phyloP scores from a whole-genome alignment of 2,888 invertebrate species.

The Thera obeliscata region DNA sequence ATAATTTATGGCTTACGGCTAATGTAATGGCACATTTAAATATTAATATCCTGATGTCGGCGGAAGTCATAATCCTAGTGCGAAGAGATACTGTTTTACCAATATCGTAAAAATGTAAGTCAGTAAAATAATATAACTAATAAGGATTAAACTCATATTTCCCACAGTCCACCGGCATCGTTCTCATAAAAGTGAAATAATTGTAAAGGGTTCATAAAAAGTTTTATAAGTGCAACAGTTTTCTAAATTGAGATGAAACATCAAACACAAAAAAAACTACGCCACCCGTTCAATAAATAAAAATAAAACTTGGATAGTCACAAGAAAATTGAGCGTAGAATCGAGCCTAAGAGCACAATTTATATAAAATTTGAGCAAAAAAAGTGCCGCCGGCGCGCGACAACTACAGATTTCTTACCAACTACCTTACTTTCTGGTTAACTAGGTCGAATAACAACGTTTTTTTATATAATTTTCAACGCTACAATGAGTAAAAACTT shows the following conservation, averaged over 20 bases:
- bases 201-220: background rate
- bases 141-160: constrained; percentile 4
- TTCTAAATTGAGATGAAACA: background rate
- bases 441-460: constrained; percentile 72
- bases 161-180: constrained; percentile 4
- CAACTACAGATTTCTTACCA: constrained; percentile 52
- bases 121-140: background rate
- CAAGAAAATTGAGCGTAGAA: constrained; percentile 26
- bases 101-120: background rate
- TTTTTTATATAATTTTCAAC: constrained; percentile 63
- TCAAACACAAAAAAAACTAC: background rate
- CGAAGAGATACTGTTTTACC: background rate
- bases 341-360: constrained; percentile 48
- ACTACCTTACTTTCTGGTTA: constrained; percentile 63
- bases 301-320: constrained; percentile 14
- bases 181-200: constrained; percentile 3
- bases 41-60: background rate
- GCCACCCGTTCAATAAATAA: background rate
- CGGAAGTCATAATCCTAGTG: too few species aligned
- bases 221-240: background rate
- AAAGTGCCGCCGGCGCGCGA: constrained; percentile 60
- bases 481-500: constrained; percentile 62
- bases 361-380: constrained; percentile 60
- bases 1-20: too few species aligned
- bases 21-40: background rate